Evolutionary conservation across 1,140 invertebrate species (phyloP).

Genomic region (Potamilus streckersoni): DNA sequence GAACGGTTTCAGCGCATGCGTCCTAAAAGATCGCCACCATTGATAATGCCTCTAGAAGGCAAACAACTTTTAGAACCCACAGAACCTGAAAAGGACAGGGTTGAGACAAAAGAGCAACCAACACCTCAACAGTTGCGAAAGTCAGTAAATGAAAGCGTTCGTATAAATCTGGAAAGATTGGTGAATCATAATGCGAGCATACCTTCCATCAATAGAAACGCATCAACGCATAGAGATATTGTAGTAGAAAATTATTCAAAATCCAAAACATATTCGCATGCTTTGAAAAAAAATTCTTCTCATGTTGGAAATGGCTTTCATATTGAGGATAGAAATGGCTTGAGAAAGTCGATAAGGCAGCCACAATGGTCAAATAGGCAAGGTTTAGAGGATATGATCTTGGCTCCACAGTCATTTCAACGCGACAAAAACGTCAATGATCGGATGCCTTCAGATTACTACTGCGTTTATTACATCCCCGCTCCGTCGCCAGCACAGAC

Average conservation of each 20-base stretch:
- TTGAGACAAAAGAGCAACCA: not conserved
- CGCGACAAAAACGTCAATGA: constrained; percentile 38
- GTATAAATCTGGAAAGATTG: constrained; percentile 47
- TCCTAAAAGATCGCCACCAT: constrained; percentile 42
- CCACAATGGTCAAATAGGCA: not conserved
- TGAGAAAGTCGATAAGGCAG: no score
- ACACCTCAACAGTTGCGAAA: not conserved
- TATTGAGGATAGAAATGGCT: no score
- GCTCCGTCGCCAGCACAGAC: constrained; percentile 25
- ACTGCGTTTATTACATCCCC: constrained; percentile 52
- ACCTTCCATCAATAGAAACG: no score
- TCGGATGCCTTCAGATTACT: constrained; percentile 45
- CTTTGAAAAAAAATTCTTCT: no score
- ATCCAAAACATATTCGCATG: no score
- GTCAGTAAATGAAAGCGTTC: constrained; percentile 44
- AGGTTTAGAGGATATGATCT: constrained; percentile 19
- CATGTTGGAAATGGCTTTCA: no score
- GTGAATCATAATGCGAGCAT: constrained; percentile 8
- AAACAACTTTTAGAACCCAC: constrained; percentile 47
- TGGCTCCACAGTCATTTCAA: constrained; percentile 33
- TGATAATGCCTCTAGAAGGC: constrained; percentile 51
- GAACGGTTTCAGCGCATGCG: constrained; percentile 56
- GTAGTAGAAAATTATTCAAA: no score
- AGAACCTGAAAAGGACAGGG: not conserved
- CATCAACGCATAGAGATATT: no score